phyloP scores from a whole-genome alignment of 2,797 vertebrate genomes.

The Falco biarmicus region DNA sequence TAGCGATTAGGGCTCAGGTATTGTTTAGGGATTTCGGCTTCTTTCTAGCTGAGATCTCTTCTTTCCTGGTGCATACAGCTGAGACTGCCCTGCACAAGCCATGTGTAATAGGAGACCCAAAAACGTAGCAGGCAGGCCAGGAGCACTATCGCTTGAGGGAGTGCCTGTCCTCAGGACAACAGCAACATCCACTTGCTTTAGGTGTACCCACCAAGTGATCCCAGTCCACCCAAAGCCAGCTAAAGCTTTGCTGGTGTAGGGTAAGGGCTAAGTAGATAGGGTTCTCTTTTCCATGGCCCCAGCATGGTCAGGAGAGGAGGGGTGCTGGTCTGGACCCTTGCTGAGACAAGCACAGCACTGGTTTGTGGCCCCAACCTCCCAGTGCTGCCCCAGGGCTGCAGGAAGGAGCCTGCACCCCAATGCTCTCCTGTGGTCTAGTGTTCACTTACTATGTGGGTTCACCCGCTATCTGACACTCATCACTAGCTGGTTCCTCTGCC shows the following conservation, averaged over 20 bases:
- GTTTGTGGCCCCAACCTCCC: fast-evolving
- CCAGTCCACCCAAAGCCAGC: not conserved
- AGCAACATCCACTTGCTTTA: not conserved
- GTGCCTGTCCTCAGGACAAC: not conserved
- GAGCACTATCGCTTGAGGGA: not conserved
- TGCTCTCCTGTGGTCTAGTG: not conserved
- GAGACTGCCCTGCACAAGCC: not conserved
- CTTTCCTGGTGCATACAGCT: not conserved
- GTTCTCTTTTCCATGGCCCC: not conserved
- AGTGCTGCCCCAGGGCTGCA: fast-evolving
- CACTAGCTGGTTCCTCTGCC: not conserved
- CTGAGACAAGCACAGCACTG: not conserved
- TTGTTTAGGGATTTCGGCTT: conserved; percentile 14
- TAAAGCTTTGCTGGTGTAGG: not conserved
- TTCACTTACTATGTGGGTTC: not conserved
- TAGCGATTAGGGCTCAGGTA: not conserved
- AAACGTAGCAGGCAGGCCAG: not conserved
- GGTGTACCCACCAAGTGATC: not conserved
- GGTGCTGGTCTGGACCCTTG: not conserved
- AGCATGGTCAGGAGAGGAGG: not conserved
- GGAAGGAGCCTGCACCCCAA: not conserved
- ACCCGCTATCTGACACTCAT: not conserved
- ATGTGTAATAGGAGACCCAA: not conserved
- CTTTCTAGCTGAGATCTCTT: not conserved
- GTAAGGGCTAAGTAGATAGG: not conserved